Conservation (phyloP, 2,888 invertebrate species). For the Erynnis tages region DNA sequence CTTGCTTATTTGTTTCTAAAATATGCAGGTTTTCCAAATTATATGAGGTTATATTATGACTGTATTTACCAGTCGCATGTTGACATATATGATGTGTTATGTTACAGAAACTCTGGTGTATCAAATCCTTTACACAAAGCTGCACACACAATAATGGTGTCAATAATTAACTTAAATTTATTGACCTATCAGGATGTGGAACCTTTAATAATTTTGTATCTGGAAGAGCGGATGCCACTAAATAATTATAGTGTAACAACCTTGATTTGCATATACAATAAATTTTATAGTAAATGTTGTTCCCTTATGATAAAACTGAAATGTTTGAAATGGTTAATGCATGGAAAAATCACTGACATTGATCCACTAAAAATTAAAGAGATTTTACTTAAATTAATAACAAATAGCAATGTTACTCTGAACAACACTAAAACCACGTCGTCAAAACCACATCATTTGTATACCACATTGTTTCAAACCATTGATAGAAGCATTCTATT, state of each 20-base stretch:
- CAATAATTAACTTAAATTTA: conserved; percentile 46
- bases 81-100: conserved; percentile 20
- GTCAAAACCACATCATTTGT: conserved; percentile 39
- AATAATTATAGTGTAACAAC: conserved; percentile 56
- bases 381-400: conserved; percentile 53
- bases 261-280: conserved; percentile 50
- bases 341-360: conserved; percentile 43
- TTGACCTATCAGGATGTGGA: conserved; percentile 54
- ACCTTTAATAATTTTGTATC: conserved; percentile 61
- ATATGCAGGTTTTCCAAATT: too few relatives aligned
- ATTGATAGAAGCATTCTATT: conserved; percentile 59
- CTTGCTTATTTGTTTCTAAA: too few relatives aligned
- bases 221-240: conserved; percentile 66
- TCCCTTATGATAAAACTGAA: conserved; percentile 47
- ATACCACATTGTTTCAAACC: conserved; percentile 52
- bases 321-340: conserved; percentile 57
- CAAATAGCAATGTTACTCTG: conserved; percentile 55
- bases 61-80: not conserved
- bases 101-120: conserved; percentile 61
- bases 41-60: too few relatives aligned
- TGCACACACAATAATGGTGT: conserved; percentile 58
- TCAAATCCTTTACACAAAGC: conserved; percentile 48
- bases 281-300: conserved; percentile 62
- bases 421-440: not conserved
- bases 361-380: conserved; percentile 40